Base-by-base conservation (phyloP, 1,140 invertebrate species). In the Cydia amplana region DNA sequence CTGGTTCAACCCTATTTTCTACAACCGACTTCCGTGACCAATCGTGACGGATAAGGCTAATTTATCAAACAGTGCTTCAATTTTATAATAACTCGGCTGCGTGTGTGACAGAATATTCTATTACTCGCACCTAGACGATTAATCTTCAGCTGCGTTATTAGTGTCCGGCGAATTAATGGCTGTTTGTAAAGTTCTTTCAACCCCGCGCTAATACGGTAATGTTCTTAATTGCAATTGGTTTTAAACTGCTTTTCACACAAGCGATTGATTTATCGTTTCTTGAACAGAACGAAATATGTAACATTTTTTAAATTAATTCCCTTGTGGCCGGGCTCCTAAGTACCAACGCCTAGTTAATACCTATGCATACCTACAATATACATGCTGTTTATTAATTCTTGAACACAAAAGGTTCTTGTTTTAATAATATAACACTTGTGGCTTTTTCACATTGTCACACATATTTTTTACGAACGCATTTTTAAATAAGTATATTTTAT, bases 101-200 rank as follows among this genome's bases (percentile, higher is more conserved):
- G 87, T 90, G 86, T 87, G 85, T 87, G 88, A 89, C 87, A 89
- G 84, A 89, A 89, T 89, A 91, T 91, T 91, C 88, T 91, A 90
- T 91, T 91, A 89, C 86, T 82, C 78, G 78, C 78, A 79, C 81
- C 77, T 83, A 75, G 75, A 82, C 84, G 81, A 90, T 90, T 90
- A 90, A 91, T 91, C 88, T 90, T 87, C 82, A 74, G 72, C 72
- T 23, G 80, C 77, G 83, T 89, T 87, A 90, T 89, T 90, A 90
- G 81, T 83, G 86, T 87, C 85, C 87, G 85, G 87, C 82, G 83
- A 79, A 91, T 91, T 90, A 91, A 91, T 91, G 84, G 83, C 82
- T 90, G 87, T 90, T 88, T 90, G 88, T 85, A 87, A 85, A 84
- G 78, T 82, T 82, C 84, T 85, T 83, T 82, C 81, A 82, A 76